A percentile compares a stretch with the other conserved stretches of the same genome.
These are phyloP conservation scores for Pterostichus madidus DNA, from an alignment of 2,888 invertebrate species.

Conservation along the genomic window DNA sequence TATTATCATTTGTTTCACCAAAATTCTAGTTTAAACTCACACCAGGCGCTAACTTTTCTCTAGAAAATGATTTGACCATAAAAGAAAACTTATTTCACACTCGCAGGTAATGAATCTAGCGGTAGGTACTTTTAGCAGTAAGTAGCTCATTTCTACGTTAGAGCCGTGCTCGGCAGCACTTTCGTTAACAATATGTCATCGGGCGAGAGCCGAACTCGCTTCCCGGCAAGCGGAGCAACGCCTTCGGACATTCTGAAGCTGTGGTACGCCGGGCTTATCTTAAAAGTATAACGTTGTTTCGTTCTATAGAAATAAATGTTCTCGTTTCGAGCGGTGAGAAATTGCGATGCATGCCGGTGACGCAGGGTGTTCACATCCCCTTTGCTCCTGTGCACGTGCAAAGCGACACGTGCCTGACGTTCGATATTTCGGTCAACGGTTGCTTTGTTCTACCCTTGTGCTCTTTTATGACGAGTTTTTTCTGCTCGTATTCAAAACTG, in stretches of 20 bases:
- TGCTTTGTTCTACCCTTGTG: conserved; percentile 40
- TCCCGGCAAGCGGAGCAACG: neutral
- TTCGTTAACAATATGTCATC: conserved; percentile 56
- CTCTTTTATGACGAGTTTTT: neutral
- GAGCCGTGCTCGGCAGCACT: conserved; percentile 21
- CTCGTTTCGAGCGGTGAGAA: conserved; percentile 34
- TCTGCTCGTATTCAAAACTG: conserved; percentile 29
- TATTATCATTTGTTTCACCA: too few relatives aligned
- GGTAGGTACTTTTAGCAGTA: conserved; percentile 1
- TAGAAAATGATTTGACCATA: neutral
- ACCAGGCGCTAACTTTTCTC: too few relatives aligned
- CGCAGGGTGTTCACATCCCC: conserved; percentile 32
- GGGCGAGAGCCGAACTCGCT: neutral
- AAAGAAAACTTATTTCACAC: conserved; percentile 12
- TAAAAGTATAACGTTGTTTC: conserved; percentile 66
- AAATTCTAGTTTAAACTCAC: too few relatives aligned
- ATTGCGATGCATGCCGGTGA: conserved; percentile 46
- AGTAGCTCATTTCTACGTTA: conserved; percentile 37
- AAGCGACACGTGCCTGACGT: conserved; percentile 39
- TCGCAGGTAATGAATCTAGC: conserved; percentile 20
- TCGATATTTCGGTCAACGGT: conserved; percentile 51
- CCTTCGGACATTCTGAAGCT: conserved; percentile 21
- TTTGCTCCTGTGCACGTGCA: conserved; percentile 27
- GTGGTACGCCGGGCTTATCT: conserved; percentile 47
- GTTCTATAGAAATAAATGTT: conserved; percentile 65